Conservation (phyloP, 1,140 invertebrate genomes). For the Zaprionus nigranus region DNA sequence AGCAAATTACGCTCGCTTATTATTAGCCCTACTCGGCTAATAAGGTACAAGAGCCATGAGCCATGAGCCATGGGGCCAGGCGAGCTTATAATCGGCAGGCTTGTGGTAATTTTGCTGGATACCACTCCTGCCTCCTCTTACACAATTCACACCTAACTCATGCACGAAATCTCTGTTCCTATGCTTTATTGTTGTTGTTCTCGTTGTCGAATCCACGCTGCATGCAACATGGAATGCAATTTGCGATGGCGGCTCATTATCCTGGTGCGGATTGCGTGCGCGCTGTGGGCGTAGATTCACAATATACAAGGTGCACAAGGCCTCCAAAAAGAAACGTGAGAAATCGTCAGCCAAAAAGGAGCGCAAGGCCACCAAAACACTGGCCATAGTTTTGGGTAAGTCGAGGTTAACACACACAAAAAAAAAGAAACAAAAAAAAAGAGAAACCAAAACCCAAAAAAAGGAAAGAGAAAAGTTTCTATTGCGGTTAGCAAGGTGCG, state of each 20-base stretch:
- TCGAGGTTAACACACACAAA: constrained; percentile 31
- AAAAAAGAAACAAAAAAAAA: not conserved
- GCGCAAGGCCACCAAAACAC: constrained; percentile 99
- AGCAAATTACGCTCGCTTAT: constrained; percentile 55
- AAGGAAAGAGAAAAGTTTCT: not conserved
- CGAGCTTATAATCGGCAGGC: not conserved
- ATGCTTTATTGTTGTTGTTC: not conserved
- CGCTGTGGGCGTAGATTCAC: constrained; percentile 88
- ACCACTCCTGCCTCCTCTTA: not conserved
- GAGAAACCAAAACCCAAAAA: not conserved
- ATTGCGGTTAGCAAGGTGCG: not conserved
- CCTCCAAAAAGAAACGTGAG: constrained; percentile 96
- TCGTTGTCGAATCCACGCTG: not conserved
- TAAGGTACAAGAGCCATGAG: not conserved
- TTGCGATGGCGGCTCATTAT: constrained; percentile 55
- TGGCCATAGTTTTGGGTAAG: constrained; percentile 99
- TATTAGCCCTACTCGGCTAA: constrained; percentile 51
- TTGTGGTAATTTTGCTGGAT: not conserved
- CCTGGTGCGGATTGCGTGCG: constrained; percentile 42
- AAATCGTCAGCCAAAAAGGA: constrained; percentile 98
- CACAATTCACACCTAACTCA: constrained; percentile 6
- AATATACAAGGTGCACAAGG: constrained; percentile 96
- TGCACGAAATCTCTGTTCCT: constrained; percentile 1
- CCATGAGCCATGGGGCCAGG: not conserved
- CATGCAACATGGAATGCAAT: constrained; percentile 52